Evolutionary conservation across 2,113 vertebrate species (phyloP).

Genomic region (Oxygymnocypris stewartii): DNA sequence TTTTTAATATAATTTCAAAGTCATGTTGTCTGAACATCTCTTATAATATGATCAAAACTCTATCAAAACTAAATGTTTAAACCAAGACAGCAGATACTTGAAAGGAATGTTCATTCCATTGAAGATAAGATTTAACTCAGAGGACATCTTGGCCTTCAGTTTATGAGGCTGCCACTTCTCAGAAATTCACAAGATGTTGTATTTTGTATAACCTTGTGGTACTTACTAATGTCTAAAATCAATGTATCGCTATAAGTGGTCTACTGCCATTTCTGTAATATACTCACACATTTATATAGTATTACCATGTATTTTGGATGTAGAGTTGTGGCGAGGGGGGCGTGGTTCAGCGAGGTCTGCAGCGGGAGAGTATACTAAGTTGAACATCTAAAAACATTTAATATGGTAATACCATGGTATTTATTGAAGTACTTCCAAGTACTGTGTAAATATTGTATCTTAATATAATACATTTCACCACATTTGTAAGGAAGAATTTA

Average conservation of each 20-base stretch:
- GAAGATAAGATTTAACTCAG: background rate
- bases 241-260: background rate
- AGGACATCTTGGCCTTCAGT: conserved; percentile 29
- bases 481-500: background rate
- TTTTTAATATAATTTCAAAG: background rate
- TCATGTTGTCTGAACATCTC: conserved; percentile 6
- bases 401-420: background rate
- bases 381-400: background rate
- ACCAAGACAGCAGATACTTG: conserved; percentile 9
- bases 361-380: background rate
- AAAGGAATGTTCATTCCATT: conserved; percentile 16
- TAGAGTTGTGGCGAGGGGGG: too few species aligned
- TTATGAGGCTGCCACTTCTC: background rate
- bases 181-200: conserved; percentile 4
- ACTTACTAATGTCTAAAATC: background rate
- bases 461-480: background rate
- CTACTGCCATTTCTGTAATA: background rate
- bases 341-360: too few species aligned
- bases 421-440: background rate
- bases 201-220: conserved; percentile 5
- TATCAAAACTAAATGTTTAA: conserved; percentile 23
- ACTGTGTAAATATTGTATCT: background rate
- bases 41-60: background rate
- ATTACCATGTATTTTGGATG: background rate
- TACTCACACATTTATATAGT: background rate